Percentiles rank a stretch among this genome's conserved stretches.
Evolutionary conservation across 1,140 invertebrate species (phyloP).

Genomic region (Drosophila kohkoa): DNA sequence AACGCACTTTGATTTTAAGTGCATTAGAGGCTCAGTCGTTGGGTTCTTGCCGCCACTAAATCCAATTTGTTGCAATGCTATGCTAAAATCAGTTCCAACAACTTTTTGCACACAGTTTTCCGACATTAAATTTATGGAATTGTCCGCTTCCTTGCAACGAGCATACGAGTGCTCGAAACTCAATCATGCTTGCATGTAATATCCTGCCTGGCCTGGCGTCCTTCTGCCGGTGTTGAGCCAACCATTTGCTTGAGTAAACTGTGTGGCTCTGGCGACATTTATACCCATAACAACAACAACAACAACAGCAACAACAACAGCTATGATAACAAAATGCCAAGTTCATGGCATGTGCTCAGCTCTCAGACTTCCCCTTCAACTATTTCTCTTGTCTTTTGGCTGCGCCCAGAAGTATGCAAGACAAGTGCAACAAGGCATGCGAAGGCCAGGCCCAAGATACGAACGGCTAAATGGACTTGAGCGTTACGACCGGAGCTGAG

Average conservation of each 20-base stretch:
- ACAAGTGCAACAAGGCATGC: conserved; percentile 68
- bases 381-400: conserved; percentile 15
- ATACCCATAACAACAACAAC: conserved; percentile 62
- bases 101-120: conserved; percentile 62
- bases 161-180: conserved; percentile 66
- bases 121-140: conserved; percentile 81
- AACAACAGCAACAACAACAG: conserved; percentile 46
- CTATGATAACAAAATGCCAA: conserved; percentile 67
- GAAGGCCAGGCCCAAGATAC: conserved; percentile 29
- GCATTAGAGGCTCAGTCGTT: conserved; percentile 76
- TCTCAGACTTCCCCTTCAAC: conserved; percentile 6
- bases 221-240: conserved; percentile 50
- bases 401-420: conserved; percentile 52
- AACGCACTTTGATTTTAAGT: conserved; percentile 79
- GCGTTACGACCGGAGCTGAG: conserved; percentile 5
- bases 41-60: conserved; percentile 58
- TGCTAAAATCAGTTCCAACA: conserved; percentile 70
- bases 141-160: conserved; percentile 65
- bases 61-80: conserved; percentile 81
- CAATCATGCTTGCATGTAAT: conserved; percentile 81
- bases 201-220: conserved; percentile 59
- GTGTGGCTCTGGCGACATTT: conserved; percentile 61
- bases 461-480: conserved; percentile 12
- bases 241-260: conserved; percentile 62
- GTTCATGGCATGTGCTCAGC: conserved; percentile 46